Evolutionary conservation across 2,888 invertebrate genomes (phyloP).

Genomic region (Notodonta dromedarius): DNA sequence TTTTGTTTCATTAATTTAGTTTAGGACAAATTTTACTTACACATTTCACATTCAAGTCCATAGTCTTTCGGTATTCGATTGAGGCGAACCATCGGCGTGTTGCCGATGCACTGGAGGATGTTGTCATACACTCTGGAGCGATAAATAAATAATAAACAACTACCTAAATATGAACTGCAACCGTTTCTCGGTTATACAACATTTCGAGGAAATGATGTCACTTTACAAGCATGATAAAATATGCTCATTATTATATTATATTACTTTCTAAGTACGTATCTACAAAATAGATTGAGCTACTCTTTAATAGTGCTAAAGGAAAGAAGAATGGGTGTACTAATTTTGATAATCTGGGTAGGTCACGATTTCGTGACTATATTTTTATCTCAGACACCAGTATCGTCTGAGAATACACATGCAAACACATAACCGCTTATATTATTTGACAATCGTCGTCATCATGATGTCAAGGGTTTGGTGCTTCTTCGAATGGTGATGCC

Average conservation of each 20-base stretch:
- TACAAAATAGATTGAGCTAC: too few species aligned
- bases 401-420: neutral
- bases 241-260: neutral
- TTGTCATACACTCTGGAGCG: constrained; percentile 80
- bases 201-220: too few species aligned
- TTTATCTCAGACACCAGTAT: neutral
- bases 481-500: neutral
- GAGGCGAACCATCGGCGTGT: constrained; percentile 90
- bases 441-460: neutral
- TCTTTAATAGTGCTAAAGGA: neutral
- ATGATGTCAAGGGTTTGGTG: neutral
- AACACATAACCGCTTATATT: neutral
- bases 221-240: neutral
- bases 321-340: neutral
- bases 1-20: neutral
- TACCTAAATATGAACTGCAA: constrained; percentile 4
- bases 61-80: constrained; percentile 89
- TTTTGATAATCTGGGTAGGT: neutral
- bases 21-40: constrained; percentile 82
- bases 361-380: neutral
- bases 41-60: constrained; percentile 92
- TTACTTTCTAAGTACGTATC: too few species aligned
- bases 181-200: too few species aligned
- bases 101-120: constrained; percentile 90
- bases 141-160: constrained; percentile 14